A percentile compares a stretch with the other conserved stretches of the same genome.
Evolutionary conservation across 2,113 vertebrate species (phyloP).

Genomic region (Zosterops lateralis): DNA sequence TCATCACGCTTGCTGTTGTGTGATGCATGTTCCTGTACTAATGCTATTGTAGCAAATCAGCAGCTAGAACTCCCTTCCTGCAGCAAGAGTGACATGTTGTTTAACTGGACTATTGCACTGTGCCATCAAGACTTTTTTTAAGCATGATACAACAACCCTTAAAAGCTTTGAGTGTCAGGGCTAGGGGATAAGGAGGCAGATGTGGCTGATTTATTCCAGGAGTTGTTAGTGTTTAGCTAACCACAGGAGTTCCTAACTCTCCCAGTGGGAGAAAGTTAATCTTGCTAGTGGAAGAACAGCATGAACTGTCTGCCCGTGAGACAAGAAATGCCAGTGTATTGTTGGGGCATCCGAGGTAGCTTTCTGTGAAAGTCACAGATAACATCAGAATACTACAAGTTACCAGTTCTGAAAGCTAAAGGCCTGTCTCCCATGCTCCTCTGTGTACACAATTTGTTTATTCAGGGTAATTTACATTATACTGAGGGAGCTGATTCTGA

Average conservation of each 20-base stretch:
- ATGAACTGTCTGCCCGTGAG: background rate
- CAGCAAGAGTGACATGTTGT: background rate
- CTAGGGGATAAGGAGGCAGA: background rate
- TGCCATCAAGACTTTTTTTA: background rate
- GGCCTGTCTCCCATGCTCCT: background rate
- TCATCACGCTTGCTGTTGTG: background rate
- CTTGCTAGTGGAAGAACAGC: rapidly evolving
- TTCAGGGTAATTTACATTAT: background rate
- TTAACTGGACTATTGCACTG: background rate
- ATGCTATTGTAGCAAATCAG: background rate
- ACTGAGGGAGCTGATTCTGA: background rate
- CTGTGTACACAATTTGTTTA: background rate
- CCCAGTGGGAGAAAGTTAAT: background rate
- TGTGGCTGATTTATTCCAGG: background rate
- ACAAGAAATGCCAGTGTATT: background rate
- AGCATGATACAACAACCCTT: background rate
- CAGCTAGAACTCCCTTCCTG: background rate
- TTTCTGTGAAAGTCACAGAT: background rate
- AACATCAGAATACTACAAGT: background rate
- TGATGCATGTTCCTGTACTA: background rate
- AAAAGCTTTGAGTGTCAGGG: background rate
- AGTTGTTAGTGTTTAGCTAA: background rate
- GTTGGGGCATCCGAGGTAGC: background rate
- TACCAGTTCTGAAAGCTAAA: background rate
- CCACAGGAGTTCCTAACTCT: background rate